These are phyloP conservation scores for Calcarius lapponicus DNA, from an alignment of 2,797 vertebrate species.

Conservation along the genomic window DNA sequence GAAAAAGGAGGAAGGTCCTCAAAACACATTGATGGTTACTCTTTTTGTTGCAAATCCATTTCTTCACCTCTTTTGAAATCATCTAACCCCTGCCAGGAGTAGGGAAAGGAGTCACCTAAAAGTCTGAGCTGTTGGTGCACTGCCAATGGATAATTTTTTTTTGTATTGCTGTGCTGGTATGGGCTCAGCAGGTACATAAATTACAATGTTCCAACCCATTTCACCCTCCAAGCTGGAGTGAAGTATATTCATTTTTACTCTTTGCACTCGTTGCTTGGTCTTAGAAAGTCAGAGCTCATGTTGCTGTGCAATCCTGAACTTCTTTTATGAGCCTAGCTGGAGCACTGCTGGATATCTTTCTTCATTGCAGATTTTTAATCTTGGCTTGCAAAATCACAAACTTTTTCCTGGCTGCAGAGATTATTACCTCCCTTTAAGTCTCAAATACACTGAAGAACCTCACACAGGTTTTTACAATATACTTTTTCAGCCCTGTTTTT, in stretches of 20 bases:
- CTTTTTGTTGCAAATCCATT: not conserved
- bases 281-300: not conserved
- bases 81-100: not conserved
- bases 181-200: constrained; percentile 25
- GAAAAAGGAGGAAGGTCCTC: not conserved
- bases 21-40: not conserved
- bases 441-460: not conserved
- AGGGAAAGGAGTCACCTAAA: not conserved
- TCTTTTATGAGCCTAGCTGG: constrained; percentile 18
- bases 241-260: constrained; percentile 23
- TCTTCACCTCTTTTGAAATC: constrained; percentile 3
- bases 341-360: constrained; percentile 4
- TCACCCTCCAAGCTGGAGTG: not conserved
- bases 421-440: constrained; percentile 12
- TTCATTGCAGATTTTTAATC: constrained; percentile 2
- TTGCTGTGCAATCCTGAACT: not conserved
- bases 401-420: not conserved
- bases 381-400: constrained; percentile 20
- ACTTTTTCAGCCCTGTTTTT: not conserved
- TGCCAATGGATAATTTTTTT: not conserved
- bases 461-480: not conserved
- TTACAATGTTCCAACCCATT: constrained; percentile 13
- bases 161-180: not conserved
- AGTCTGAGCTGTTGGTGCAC: not conserved
- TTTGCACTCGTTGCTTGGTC: not conserved